Percentiles rank a stretch among this genome's conserved stretches.
These are phyloP conservation scores for Candidula unifasciata DNA, from an alignment of 2,888 invertebrate species.

Conservation along the genomic window DNA sequence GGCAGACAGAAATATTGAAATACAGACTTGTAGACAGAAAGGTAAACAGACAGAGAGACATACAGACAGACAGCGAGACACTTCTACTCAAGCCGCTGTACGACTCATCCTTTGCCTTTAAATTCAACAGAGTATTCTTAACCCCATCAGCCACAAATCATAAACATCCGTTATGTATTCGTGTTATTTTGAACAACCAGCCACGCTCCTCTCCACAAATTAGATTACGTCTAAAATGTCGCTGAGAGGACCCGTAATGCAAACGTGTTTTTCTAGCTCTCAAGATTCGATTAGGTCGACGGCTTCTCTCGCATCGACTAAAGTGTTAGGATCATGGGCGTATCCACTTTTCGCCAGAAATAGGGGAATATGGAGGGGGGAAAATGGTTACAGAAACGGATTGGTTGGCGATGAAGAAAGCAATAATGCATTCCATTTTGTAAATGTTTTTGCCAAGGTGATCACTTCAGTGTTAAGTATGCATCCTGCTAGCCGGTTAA, in stretches of 20 bases:
- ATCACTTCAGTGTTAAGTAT: neutral
- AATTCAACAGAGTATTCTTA: constrained; percentile 6
- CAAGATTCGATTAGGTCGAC: constrained; percentile 33
- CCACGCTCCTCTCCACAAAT: constrained; percentile 28
- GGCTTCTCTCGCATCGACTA: constrained; percentile 9
- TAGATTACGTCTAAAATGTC: constrained; percentile 29
- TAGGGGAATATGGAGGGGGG: neutral
- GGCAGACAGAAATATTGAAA: neutral
- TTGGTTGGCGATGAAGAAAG: neutral
- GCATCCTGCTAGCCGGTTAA: neutral
- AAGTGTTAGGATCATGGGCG: neutral
- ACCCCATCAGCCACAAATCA: constrained; percentile 1
- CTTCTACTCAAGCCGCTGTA: neutral
- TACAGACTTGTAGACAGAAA: neutral
- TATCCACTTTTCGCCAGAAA: neutral
- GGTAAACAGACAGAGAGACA: neutral
- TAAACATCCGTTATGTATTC: neutral
- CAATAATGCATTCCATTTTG: constrained; percentile 7
- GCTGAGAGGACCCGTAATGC: constrained; percentile 21
- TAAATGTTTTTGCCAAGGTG: neutral
- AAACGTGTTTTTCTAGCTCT: constrained; percentile 36
- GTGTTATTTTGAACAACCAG: constrained; percentile 4
- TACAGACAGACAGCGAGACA: neutral
- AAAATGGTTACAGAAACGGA: neutral
- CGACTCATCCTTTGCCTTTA: neutral